phyloP scores from a whole-genome alignment of 1,140 invertebrate genomes.

The Solen grandis region DNA sequence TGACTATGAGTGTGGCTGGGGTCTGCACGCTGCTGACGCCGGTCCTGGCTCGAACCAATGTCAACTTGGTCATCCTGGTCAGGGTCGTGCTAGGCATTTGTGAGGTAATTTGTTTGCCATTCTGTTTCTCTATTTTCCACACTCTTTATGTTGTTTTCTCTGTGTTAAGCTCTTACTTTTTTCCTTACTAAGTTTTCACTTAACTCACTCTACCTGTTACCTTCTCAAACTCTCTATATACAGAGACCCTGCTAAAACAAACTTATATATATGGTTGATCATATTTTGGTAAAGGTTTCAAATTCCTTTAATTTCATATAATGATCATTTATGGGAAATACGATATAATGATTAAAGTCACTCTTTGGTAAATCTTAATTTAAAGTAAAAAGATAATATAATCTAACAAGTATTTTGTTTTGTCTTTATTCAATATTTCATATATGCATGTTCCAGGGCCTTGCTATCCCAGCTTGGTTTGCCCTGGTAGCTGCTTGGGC shows the following conservation, averaged over 20 bases:
- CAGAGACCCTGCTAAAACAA: too few relatives aligned
- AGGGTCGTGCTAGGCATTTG: constrained; percentile 33
- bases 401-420: background rate
- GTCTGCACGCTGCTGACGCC: constrained; percentile 34
- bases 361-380: background rate
- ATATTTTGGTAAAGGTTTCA: background rate
- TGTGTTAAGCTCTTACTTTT: too few relatives aligned
- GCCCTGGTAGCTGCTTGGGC: constrained; percentile 92
- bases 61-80: constrained; percentile 10
- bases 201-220: too few relatives aligned
- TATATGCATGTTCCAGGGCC: constrained; percentile 81
- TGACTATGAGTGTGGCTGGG: constrained; percentile 39
- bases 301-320: background rate
- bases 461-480: constrained; percentile 93
- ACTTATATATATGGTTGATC: background rate
- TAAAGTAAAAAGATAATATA: background rate
- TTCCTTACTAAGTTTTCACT: too few relatives aligned
- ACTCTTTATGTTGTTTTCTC: too few relatives aligned
- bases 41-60: constrained; percentile 12
- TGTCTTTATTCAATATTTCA: background rate
- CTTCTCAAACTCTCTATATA: too few relatives aligned
- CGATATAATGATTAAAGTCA: background rate
- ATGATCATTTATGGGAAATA: background rate
- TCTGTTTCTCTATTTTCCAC: too few relatives aligned
- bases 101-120: constrained; percentile 25